Evolutionary conservation across 2,113 vertebrate species (phyloP).

Genomic region (Sceloporus tristichus): DNA sequence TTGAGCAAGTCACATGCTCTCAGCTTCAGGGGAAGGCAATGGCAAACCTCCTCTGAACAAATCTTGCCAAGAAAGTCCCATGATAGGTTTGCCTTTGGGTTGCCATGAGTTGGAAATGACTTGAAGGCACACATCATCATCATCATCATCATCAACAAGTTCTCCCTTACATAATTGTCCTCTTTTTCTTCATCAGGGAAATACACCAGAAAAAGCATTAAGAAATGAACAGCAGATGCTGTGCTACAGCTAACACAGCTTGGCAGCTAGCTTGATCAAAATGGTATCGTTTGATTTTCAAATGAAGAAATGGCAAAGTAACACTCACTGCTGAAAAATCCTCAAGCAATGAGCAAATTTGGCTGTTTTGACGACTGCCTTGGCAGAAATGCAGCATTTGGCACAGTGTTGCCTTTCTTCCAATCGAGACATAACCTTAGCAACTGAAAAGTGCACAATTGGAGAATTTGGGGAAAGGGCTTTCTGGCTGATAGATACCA

Average conservation of each 20-base stretch:
- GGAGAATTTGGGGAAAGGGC: constrained; percentile 12
- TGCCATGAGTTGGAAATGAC: no score
- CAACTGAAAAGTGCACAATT: constrained; percentile 54
- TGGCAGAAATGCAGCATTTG: constrained; percentile 52
- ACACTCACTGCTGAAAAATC: constrained; percentile 36
- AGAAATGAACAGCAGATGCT: neutral
- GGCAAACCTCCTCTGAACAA: no score
- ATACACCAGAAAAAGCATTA: neutral
- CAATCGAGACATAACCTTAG: constrained; percentile 55
- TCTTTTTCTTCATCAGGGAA: neutral
- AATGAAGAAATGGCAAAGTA: constrained; percentile 30
- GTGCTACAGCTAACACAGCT: constrained; percentile 23
- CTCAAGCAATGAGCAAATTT: constrained; percentile 22
- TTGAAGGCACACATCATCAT: no score
- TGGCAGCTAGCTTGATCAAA: constrained; percentile 37
- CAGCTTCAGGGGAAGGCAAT: no score
- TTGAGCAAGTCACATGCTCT: no score
- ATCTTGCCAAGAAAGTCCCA: no score
- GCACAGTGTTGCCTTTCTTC: constrained; percentile 41
- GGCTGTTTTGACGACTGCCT: neutral
- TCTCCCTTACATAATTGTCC: no score
- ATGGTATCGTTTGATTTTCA: neutral
- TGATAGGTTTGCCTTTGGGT: no score
- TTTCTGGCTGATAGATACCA: no score
- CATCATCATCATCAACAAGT: no score